phyloP scores from a whole-genome alignment of 2,797 vertebrate genomes.

The Tachyglossus aculeatus region DNA sequence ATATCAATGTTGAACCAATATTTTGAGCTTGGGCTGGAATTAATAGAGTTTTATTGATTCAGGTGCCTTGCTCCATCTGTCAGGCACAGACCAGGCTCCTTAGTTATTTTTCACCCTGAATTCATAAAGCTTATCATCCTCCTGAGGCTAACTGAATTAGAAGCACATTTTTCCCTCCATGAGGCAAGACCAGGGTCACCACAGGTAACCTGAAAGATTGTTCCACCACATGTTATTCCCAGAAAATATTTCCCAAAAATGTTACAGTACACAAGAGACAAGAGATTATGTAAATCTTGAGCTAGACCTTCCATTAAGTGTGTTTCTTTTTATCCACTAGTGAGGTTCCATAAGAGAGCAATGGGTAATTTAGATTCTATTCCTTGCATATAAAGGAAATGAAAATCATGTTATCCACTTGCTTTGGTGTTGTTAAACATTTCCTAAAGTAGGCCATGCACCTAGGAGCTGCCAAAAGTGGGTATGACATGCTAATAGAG shows the following conservation, averaged over 20 bases:
- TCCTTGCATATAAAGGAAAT: constrained; percentile 28
- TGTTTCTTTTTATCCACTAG: constrained; percentile 24
- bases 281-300: constrained; percentile 59
- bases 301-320: constrained; percentile 12
- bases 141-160: constrained; percentile 70
- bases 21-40: constrained; percentile 50
- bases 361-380: constrained; percentile 34
- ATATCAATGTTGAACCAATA: constrained; percentile 55
- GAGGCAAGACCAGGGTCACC: constrained; percentile 70
- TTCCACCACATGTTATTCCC: constrained; percentile 56
- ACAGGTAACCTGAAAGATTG: constrained; percentile 69
- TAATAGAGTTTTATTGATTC: constrained; percentile 68
- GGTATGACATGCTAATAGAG: background rate
- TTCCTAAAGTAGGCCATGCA: background rate
- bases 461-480: constrained; percentile 1
- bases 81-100: constrained; percentile 51
- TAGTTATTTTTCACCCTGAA: constrained; percentile 67
- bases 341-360: constrained; percentile 37
- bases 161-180: constrained; percentile 68
- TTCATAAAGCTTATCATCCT: constrained; percentile 71
- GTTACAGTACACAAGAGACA: constrained; percentile 63
- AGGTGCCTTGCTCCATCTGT: constrained; percentile 68
- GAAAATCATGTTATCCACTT: constrained; percentile 46
- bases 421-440: constrained; percentile 10
- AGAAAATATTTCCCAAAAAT: constrained; percentile 67